Conservation (phyloP, 92 coral and sea anemone species). For the Palythoa grandis region DNA sequence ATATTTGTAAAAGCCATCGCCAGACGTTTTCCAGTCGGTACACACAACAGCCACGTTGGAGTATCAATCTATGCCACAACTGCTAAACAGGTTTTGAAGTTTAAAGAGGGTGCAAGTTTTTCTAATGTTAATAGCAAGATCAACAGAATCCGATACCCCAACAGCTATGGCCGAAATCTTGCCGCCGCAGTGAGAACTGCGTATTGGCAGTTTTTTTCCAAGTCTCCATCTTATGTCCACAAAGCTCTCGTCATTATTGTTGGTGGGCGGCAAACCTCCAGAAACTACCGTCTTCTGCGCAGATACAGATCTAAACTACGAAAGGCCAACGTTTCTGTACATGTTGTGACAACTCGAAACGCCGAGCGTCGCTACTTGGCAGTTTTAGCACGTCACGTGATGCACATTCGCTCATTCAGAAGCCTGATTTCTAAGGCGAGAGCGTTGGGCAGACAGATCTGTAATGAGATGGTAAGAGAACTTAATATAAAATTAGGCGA, state of each 20-base stretch:
- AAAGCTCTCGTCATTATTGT: slow-evolving; percentile 75
- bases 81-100: slow-evolving; percentile 60
- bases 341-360: slow-evolving; percentile 23
- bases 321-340: slow-evolving; percentile 5
- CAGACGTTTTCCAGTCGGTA: slow-evolving; percentile 74
- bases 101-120: neutral
- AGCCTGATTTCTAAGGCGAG: slow-evolving; percentile 28
- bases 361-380: neutral
- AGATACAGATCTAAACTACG: neutral
- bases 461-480: slow-evolving; percentile 30
- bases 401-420: slow-evolving; percentile 18
- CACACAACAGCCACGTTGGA: slow-evolving; percentile 87
- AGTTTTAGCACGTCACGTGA: neutral
- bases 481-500: neutral
- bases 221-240: slow-evolving; percentile 79
- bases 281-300: slow-evolving; percentile 18
- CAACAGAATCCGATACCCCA: slow-evolving; percentile 55
- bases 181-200: slow-evolving; percentile 72
- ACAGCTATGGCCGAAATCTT: slow-evolving; percentile 76
- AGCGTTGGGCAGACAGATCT: slow-evolving; percentile 24
- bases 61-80: slow-evolving; percentile 71
- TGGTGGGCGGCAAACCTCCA: slow-evolving; percentile 62
- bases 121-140: slow-evolving; percentile 16
- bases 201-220: slow-evolving; percentile 58
- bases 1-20: slow-evolving; percentile 71